Evolutionary conservation across 2,888 invertebrate species (phyloP), one percentile per base, ranked within the genome.

Genomic region (Bimastos eiseni): DNA sequence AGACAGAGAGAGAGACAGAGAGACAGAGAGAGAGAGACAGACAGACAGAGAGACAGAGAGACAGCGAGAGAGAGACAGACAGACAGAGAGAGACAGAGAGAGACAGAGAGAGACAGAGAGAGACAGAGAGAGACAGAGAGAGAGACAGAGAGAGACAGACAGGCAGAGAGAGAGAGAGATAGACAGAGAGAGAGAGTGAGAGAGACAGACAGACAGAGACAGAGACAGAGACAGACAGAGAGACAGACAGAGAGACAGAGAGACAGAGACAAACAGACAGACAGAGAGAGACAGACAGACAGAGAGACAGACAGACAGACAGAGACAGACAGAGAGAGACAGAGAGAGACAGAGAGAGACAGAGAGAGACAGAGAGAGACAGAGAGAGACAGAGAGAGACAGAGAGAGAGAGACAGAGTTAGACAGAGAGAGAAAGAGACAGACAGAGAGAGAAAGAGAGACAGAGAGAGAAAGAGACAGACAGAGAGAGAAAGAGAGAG

Each of bases 251-350:
- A 41, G 41, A 41, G 41, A 41, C 8, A 41, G 41, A 41, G 41
- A 41, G 41, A 41, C 8, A 41, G 41, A 41, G 41, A 41, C 8
- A 41, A 15, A 41, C 8, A 41, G 41, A 41, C 8, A 41, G 41
- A 41, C 8, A 41, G 41, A 41, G 41, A 41, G 41, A 41, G 41
- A 90, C 86, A 89, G 90, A 89, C n/a, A 94, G 92, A 44, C 93
- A 93, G 93, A n/a, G n/a, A n/a, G n/a, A n/a, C n/a, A n/a, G n/a
- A n/a, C n/a, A n/a, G n/a, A 94, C 94, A 89, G 94, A 94, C 37
- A 94, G 92, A 83, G 83, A 83, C 8, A 41, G 41, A 41, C 8
- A 41, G 41, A 41, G 41, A 41, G 41, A 41, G 41, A 41, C 41
- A 41, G 41, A 41, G 8, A 41, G 41, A 41, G 15, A 41, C 8